phyloP scores from a whole-genome alignment of 2,888 invertebrate species.

The Ceramica pisi region DNA sequence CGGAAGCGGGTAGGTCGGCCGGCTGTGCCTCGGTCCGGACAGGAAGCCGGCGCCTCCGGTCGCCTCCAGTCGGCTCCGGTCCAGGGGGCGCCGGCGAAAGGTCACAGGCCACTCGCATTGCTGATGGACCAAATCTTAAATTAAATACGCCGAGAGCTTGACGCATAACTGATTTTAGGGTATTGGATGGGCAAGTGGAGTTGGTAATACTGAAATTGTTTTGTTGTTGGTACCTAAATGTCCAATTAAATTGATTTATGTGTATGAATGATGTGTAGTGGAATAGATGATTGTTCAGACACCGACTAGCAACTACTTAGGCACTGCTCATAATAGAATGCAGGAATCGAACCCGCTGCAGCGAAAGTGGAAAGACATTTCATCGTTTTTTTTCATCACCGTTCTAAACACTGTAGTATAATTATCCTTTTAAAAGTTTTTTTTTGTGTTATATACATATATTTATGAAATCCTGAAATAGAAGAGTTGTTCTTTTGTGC shows the following conservation, averaged over 20 bases:
- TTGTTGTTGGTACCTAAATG: neutral
- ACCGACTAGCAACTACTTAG: too few relatives aligned
- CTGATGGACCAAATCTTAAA: slow-evolving; percentile 61
- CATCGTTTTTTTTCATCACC: neutral
- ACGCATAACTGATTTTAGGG: slow-evolving; percentile 59
- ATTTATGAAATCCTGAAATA: slow-evolving; percentile 20
- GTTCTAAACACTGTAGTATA: neutral
- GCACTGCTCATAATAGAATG: neutral
- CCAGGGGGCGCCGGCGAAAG: slow-evolving; percentile 64
- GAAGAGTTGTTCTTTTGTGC: slow-evolving; percentile 26
- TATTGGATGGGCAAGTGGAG: slow-evolving; percentile 8
- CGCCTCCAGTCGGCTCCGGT: slow-evolving; percentile 50
- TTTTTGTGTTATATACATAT: neutral
- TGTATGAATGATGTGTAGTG: neutral
- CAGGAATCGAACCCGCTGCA: slow-evolving; percentile 5
- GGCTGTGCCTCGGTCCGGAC: slow-evolving; percentile 58
- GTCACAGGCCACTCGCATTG: slow-evolving; percentile 62
- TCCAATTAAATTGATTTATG: neutral
- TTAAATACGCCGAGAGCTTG: slow-evolving; percentile 52
- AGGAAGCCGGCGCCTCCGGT: slow-evolving; percentile 67
- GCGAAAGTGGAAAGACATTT: neutral
- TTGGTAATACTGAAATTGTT: slow-evolving; percentile 1
- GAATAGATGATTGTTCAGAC: neutral
- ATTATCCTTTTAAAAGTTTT: too few relatives aligned
- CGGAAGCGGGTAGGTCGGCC: slow-evolving; percentile 68